Conservation (phyloP, 2,888 invertebrate species). For the Temnothorax unifasciatus region DNA sequence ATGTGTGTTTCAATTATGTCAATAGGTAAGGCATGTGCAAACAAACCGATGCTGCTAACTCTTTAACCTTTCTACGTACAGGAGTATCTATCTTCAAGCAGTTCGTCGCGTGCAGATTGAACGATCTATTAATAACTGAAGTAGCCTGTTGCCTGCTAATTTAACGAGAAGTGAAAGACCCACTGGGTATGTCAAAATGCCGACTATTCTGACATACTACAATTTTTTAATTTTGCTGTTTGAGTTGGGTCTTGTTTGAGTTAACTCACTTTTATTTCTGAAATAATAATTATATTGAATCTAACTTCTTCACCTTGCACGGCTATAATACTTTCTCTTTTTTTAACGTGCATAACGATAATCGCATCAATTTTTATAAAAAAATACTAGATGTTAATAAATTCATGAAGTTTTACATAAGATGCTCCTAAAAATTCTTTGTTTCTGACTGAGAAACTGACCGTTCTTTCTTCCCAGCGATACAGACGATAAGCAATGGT, state of each 20-base stretch:
- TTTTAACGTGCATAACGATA: not conserved
- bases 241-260: not conserved
- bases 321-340: not conserved
- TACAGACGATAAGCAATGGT: not conserved
- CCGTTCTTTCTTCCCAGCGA: not conserved
- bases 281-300: not conserved
- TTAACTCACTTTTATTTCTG: not conserved
- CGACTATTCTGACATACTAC: not conserved
- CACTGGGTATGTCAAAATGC: not conserved
- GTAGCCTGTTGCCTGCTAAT: not conserved
- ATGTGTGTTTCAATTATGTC: constrained; percentile 21
- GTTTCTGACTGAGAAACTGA: not conserved
- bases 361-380: not conserved
- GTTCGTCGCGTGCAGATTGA: constrained; percentile 17
- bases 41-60: constrained; percentile 18
- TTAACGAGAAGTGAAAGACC: not conserved
- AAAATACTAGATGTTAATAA: constrained; percentile 1
- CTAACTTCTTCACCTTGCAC: not conserved
- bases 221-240: not conserved
- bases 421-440: not conserved
- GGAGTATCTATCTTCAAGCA: not conserved
- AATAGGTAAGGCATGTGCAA: constrained; percentile 19
- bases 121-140: constrained; percentile 9
- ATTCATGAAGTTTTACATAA: not conserved
- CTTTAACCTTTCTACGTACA: constrained; percentile 30